Evolutionary conservation across 1,140 invertebrate genomes (phyloP), one percentile per base, ranked within the genome.

Genomic region (Paraescarpia echinospica): DNA sequence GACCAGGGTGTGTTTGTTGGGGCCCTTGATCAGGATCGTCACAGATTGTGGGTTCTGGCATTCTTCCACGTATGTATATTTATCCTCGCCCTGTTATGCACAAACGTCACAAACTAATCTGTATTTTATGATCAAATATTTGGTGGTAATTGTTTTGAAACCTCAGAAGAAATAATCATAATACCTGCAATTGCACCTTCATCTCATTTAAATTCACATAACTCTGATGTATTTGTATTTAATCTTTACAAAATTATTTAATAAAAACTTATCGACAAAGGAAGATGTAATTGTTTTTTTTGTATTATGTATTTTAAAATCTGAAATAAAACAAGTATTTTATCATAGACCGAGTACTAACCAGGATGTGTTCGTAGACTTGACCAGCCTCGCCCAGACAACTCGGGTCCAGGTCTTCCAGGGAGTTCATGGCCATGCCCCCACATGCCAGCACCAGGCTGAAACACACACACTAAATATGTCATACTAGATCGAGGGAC

Each of bases 11-110:
- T 99, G 98, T 95, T 99, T 99, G 95, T 99, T 99, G 8, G 99
- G 99, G 18, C 98, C 99, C 96, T 99, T 99, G 90, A 99, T 97
- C 1, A 99, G 96, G 94, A 99, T 98, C 0, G 99, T 99, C 0
- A 99, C 99, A 91, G 99, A 99, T 94, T 97, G 97, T 0, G 99
- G 99, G 95, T 99, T 97, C 95, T 99, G 98, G 96, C 99, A 99
- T 34, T 99, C 97, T 96, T 99, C 99, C 0, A 99, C 97, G 96
- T 99, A 99, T 0, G 99, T 99, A 95, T 97, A 99, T 95, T 99
- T 99, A 35, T 98, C 98, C 97, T 99, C 99, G 33, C 99, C 99
- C 97, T 97, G 93, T 96, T 93, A 93, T 93, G 93, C 93, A 90
- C 33, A 90, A 34, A 90, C 89, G 89, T 90, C 27, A 51, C 0